These are phyloP conservation scores for Thera obeliscata DNA, from an alignment of 2,888 invertebrate genomes.

Conservation along the genomic window DNA sequence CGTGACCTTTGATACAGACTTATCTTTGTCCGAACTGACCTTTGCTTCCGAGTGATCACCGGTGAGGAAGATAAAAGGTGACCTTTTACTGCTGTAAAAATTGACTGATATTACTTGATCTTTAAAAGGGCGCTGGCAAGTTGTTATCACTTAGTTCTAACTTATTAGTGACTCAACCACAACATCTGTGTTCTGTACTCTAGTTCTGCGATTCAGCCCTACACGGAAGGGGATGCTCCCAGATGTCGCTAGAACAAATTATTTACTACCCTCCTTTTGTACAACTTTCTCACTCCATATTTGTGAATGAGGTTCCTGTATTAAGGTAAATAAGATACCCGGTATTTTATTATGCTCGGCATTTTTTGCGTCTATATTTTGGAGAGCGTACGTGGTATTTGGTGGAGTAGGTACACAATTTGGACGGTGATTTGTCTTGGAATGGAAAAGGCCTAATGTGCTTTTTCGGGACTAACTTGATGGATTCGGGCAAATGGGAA, in stretches of 20 bases:
- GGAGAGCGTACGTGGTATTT: constrained; percentile 7
- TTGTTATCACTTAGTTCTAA: too few species aligned
- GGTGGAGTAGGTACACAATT: constrained; percentile 21
- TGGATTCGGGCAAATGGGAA: constrained; percentile 36
- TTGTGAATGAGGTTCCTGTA: constrained; percentile 36
- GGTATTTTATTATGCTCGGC: background rate
- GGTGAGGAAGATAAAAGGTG: too few species aligned
- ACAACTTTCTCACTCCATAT: constrained; percentile 62
- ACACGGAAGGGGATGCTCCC: constrained; percentile 79
- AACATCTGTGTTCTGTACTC: constrained; percentile 26
- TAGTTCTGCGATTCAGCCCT: constrained; percentile 58
- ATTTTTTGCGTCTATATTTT: constrained; percentile 2
- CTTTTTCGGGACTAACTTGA: constrained; percentile 33
- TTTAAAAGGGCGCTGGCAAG: too few species aligned
- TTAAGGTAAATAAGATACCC: constrained; percentile 17
- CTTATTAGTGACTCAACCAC: constrained; percentile 4
- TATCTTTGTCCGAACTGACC: too few species aligned
- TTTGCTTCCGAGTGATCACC: too few species aligned
- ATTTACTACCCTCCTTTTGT: constrained; percentile 79
- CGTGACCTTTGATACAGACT: too few species aligned
- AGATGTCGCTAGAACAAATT: constrained; percentile 80
- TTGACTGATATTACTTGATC: too few species aligned
- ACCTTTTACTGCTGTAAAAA: too few species aligned
- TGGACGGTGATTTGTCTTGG: constrained; percentile 33
- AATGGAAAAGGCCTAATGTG: constrained; percentile 34